These are phyloP conservation scores for Thunnus albacares DNA, from an alignment of 2,797 vertebrate genomes.

Conservation along the genomic window DNA sequence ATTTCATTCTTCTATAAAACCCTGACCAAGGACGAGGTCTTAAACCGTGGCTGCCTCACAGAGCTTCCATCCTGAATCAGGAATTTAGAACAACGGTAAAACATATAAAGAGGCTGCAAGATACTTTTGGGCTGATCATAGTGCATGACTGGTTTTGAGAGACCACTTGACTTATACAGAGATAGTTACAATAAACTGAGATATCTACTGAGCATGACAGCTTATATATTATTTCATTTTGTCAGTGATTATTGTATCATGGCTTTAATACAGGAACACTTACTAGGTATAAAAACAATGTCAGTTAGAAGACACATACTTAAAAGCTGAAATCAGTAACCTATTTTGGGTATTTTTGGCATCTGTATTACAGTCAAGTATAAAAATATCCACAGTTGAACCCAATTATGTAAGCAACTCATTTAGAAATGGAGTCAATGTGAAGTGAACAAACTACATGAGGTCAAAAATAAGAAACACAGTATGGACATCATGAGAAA, in stretches of 20 bases:
- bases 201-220: background rate
- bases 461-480: too few relatives aligned
- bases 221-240: background rate
- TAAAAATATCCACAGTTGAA: background rate
- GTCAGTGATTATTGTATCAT: background rate
- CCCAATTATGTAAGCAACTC: too few relatives aligned
- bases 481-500: too few relatives aligned
- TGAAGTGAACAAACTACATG: too few relatives aligned
- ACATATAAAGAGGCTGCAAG: background rate
- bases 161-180: background rate
- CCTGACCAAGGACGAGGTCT: constrained; percentile 57
- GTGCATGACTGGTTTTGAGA: background rate
- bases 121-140: background rate
- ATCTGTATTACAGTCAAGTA: background rate
- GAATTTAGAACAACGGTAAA: constrained; percentile 28
- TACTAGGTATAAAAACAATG: background rate
- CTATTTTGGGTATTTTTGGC: background rate
- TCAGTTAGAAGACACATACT: background rate
- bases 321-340: background rate
- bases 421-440: too few relatives aligned
- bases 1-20: constrained; percentile 55
- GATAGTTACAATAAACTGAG: background rate
- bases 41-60: constrained; percentile 16
- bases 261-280: background rate
- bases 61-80: constrained; percentile 14